Evolutionary conservation across 2,113 vertebrate genomes (phyloP).

Genomic region (Noctilio leporinus): DNA sequence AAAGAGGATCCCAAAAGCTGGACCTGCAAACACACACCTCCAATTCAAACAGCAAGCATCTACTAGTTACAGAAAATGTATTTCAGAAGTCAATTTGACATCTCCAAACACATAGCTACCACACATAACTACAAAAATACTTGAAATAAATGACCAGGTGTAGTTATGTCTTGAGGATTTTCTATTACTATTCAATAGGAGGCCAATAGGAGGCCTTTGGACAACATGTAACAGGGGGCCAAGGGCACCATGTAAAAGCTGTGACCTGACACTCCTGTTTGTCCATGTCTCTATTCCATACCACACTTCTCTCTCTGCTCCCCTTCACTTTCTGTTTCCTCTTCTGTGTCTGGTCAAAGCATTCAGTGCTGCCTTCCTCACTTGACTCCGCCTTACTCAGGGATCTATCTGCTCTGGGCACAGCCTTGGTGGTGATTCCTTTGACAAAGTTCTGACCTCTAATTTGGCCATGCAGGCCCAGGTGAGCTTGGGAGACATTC

Average conservation of each 20-base stretch:
- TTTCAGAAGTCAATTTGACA: background rate
- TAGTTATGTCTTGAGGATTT: background rate
- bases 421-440: background rate
- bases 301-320: background rate
- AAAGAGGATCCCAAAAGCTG: background rate
- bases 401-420: background rate
- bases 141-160: background rate
- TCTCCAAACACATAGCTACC: background rate
- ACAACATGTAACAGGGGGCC: too few species aligned
- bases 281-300: background rate
- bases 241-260: background rate
- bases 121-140: background rate
- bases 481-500: background rate
- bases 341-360: background rate
- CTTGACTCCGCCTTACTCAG: background rate
- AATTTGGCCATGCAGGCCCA: background rate
- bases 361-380: background rate
- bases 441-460: background rate
- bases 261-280: rapidly evolving
- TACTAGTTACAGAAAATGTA: background rate
- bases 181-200: background rate
- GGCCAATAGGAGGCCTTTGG: background rate
- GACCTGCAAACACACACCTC: background rate
- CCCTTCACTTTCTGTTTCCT: background rate
- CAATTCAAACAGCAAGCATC: background rate